Percentiles rank a stretch among this genome's conserved stretches.
Evolutionary conservation across 2,113 vertebrate genomes (phyloP).

Genomic region (Mobula birostris): DNA sequence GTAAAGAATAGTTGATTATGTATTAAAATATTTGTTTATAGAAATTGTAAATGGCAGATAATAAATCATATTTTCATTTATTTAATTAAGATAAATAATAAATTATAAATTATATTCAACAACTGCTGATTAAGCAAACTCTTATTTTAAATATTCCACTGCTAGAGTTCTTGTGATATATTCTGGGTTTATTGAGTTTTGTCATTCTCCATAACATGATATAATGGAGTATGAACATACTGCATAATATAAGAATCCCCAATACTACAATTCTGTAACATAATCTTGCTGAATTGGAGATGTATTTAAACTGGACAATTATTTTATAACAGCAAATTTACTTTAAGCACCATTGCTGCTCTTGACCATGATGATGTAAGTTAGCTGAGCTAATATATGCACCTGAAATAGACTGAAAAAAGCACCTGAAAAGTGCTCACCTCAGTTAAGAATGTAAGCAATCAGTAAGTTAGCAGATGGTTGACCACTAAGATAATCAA

Average conservation of each 20-base stretch:
- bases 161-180: too few species aligned
- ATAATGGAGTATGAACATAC: too few species aligned
- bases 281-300: not conserved
- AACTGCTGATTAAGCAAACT: not conserved
- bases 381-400: not conserved
- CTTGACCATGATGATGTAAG: not conserved
- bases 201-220: too few species aligned
- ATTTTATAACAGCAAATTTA: not conserved
- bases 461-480: too few species aligned
- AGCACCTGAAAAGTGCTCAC: too few species aligned
- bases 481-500: too few species aligned
- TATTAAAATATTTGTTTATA: not conserved
- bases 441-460: too few species aligned
- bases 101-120: not conserved
- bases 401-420: not conserved
- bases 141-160: not conserved
- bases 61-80: too few species aligned
- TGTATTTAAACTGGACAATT: not conserved
- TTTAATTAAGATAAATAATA: too few species aligned
- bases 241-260: too few species aligned
- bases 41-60: too few species aligned
- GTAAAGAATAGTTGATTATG: not conserved
- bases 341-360: not conserved
- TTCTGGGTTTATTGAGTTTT: too few species aligned
- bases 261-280: not conserved